A percentile compares a stretch with the other conserved stretches of the same genome.
These are phyloP conservation scores for Laupala kohalensis DNA, from an alignment of 1,140 invertebrate species.

Conservation along the genomic window DNA sequence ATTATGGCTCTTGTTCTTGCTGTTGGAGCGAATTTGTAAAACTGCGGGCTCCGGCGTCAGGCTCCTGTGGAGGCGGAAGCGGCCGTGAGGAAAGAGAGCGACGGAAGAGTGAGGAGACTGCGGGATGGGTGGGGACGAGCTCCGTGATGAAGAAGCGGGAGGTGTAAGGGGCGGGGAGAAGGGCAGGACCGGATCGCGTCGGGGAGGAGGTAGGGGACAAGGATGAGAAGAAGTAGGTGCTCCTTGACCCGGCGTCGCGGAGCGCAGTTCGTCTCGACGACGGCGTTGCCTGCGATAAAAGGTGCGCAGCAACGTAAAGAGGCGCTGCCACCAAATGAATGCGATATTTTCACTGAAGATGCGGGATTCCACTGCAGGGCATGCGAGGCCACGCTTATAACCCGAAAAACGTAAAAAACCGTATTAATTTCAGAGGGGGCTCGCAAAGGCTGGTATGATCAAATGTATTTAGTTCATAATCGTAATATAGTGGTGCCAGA, in stretches of 20 bases:
- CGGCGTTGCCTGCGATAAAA: not conserved
- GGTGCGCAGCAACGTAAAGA: not conserved
- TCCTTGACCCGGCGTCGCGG: not conserved
- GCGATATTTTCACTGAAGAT: not conserved
- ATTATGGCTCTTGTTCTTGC: not conserved
- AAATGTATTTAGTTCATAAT: too few species aligned
- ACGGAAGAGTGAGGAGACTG: too few species aligned
- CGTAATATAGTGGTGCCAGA: too few species aligned
- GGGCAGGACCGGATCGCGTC: not conserved
- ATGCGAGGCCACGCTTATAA: too few species aligned
- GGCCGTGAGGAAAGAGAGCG: too few species aligned
- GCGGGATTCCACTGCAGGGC: not conserved
- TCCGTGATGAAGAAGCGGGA: too few species aligned
- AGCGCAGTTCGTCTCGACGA: not conserved
- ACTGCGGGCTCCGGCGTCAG: not conserved
- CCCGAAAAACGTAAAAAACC: too few species aligned
- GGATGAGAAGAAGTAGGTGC: not conserved
- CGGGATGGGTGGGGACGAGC: too few species aligned
- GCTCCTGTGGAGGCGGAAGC: too few species aligned
- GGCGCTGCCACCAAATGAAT: not conserved
- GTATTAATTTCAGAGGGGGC: too few species aligned
- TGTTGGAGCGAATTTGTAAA: not conserved
- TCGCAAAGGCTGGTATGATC: too few species aligned
- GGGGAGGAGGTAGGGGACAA: not conserved
- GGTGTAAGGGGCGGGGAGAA: not conserved